A percentile compares a stretch with the other conserved stretches of the same genome.
phyloP scores from a whole-genome alignment of 1,140 invertebrate genomes.

The Leptestheria dahalacensis region DNA sequence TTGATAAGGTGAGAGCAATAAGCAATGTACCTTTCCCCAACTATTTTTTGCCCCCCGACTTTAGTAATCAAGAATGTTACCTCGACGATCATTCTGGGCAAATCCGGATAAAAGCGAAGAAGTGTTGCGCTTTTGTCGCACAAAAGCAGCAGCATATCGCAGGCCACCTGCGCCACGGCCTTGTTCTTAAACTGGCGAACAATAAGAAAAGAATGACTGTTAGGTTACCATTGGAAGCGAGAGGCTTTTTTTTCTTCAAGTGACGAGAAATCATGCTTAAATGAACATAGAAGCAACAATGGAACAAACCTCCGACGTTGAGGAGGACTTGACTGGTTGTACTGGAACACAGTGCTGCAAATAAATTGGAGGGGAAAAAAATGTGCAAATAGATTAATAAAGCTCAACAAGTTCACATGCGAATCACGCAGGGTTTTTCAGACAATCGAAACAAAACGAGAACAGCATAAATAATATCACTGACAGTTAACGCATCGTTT shows the following conservation, averaged over 20 bases:
- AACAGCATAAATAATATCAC: no score
- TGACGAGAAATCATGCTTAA: no score
- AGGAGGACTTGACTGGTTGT: slow-evolving; percentile 3
- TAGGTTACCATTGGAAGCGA: not conserved
- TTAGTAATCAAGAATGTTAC: slow-evolving; percentile 31
- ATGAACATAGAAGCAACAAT: no score
- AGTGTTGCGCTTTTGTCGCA: slow-evolving; percentile 62
- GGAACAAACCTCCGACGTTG: slow-evolving; percentile 9
- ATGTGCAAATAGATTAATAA: slow-evolving; percentile 9
- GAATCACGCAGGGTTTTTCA: no score
- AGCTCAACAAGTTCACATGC: slow-evolving; percentile 7
- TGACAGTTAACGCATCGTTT: no score
- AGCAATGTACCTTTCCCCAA: no score
- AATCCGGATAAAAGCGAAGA: slow-evolving; percentile 54
- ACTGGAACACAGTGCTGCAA: slow-evolving; percentile 7
- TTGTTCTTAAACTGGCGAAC: slow-evolving; percentile 56
- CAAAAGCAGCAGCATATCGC: slow-evolving; percentile 62
- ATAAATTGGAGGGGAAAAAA: slow-evolving; percentile 7
- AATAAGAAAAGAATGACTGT: not conserved
- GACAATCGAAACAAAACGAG: not conserved
- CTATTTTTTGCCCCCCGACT: no score
- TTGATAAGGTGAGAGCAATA: no score
- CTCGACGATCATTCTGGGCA: slow-evolving; percentile 57
- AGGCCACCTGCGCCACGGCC: slow-evolving; percentile 70
- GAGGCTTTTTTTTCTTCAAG: no score